Conservation (phyloP, 2,888 invertebrate species). For the Troides helena region DNA sequence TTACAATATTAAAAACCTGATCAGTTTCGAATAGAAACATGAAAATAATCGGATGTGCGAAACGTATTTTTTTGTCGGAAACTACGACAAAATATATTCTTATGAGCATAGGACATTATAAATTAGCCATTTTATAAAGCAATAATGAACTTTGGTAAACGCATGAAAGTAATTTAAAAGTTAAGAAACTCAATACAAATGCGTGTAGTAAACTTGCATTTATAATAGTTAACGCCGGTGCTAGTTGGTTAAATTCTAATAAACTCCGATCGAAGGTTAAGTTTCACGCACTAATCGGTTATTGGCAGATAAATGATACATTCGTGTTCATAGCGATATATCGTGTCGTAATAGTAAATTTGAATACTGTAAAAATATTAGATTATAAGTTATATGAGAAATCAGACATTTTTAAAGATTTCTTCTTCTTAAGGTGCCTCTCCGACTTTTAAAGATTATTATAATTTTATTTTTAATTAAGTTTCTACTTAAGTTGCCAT, state of each 20-base stretch:
- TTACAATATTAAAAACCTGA: neutral
- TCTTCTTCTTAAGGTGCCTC: too few species aligned
- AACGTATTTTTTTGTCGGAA: neutral
- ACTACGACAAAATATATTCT: neutral
- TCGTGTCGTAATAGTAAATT: neutral
- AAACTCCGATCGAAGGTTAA: constrained; percentile 27
- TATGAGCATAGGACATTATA: neutral
- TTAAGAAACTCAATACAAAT: neutral
- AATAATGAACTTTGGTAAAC: neutral
- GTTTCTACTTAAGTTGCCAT: too few species aligned
- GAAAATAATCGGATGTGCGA: too few species aligned
- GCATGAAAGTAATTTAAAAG: neutral
- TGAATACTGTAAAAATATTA: constrained; percentile 1
- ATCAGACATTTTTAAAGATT: neutral
- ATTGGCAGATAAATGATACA: constrained; percentile 4
- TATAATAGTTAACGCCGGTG: constrained; percentile 7
- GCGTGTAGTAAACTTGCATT: constrained; percentile 18
- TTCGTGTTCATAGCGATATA: constrained; percentile 11
- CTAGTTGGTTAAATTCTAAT: constrained; percentile 29
- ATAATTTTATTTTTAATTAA: neutral
- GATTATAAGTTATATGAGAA: neutral
- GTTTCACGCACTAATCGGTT: constrained; percentile 23
- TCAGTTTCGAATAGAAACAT: neutral
- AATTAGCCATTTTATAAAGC: neutral
- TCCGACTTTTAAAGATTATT: neutral